Conservation (phyloP, 2,797 vertebrate genomes). For the Macropodus opercularis region DNA sequence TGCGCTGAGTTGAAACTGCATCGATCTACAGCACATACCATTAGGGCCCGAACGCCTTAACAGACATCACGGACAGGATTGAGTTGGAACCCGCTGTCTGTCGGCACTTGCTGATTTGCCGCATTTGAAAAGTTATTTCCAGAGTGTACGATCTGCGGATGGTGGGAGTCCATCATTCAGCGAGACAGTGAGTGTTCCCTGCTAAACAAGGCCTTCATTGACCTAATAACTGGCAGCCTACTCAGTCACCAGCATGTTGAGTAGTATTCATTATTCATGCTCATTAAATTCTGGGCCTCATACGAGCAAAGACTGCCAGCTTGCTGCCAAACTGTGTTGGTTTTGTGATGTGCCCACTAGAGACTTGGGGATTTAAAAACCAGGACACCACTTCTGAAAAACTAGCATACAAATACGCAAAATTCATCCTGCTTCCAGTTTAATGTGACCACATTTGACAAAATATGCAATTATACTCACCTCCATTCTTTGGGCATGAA, state of each 20-base stretch:
- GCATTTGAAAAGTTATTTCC: constrained; percentile 74
- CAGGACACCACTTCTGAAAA: constrained; percentile 83
- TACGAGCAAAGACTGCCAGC: constrained; percentile 83
- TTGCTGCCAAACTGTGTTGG: constrained; percentile 85
- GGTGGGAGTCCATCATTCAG: constrained; percentile 71
- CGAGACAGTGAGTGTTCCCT: constrained; percentile 72
- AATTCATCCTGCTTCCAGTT: constrained; percentile 77
- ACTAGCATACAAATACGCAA: constrained; percentile 72
- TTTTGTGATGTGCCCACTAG: constrained; percentile 88
- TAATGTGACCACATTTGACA: constrained; percentile 81
- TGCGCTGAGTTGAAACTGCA: constrained; percentile 16
- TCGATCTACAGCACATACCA: constrained; percentile 17
- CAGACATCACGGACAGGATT: constrained; percentile 37
- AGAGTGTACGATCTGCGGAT: constrained; percentile 51
- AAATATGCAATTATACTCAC: constrained; percentile 80
- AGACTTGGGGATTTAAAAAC: constrained; percentile 85
- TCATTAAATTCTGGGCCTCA: constrained; percentile 88
- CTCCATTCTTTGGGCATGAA: constrained; percentile 70
- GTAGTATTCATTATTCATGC: constrained; percentile 89
- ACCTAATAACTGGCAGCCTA: constrained; percentile 86
- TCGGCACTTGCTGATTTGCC: constrained; percentile 62
- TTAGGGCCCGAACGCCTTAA: constrained; percentile 11
- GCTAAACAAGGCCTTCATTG: constrained; percentile 82
- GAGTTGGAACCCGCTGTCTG: constrained; percentile 46
- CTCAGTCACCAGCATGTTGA: constrained; percentile 83